Base-by-base conservation (phyloP, 2,113 vertebrate genomes). In the Perca fluviatilis region DNA sequence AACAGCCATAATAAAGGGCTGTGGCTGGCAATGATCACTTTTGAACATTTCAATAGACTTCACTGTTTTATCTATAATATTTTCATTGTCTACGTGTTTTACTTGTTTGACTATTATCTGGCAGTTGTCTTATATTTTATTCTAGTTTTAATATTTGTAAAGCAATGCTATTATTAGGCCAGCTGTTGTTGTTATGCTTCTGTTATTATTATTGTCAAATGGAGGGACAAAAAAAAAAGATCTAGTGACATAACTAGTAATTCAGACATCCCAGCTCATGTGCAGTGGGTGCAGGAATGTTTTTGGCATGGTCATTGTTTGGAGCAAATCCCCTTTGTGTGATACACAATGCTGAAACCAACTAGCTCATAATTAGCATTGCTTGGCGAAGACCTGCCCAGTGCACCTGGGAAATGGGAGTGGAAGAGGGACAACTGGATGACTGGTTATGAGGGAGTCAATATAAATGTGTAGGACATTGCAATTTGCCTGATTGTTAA, bases 361-460 rank as follows among this genome's bases (percentile, higher is more conserved):
- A 73, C 86, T 23, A 75, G 73, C 74, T 83, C 81, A 81, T 88
- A 89, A 91, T 90, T 88, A 90, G 73, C 70, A 58, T 64, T 80
- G 61, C 85, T 82, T 80, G 57, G 79, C 75, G 68, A 83, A 75
- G 50, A 74, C 68, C 76, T 67, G 61, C 77, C 67, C 40, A 51
- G 80, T 78, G 80, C 88, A 90, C 83, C 76, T 90, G 86, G 77
- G 65, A 87, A 80, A 86, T 79, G 61, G 85, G 63, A 79, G 61
- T 68, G 73, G 73, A 75, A 58, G 47, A 47, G 47, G 62, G 57
- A 65, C 27, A 40, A 63, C 25, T 46, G 57, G 49, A 81, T 81
- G 30, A 75, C 75, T 66, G 70, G 71, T 56, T 73, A 18, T 51
- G 25, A 27, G 8, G 53, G 62, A 19, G 36, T 66, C n/a, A 25